Percentiles rank a stretch among this genome's conserved stretches.
Conservation (phyloP, 2,888 invertebrate genomes). For the Epistrophe eligans region DNA sequence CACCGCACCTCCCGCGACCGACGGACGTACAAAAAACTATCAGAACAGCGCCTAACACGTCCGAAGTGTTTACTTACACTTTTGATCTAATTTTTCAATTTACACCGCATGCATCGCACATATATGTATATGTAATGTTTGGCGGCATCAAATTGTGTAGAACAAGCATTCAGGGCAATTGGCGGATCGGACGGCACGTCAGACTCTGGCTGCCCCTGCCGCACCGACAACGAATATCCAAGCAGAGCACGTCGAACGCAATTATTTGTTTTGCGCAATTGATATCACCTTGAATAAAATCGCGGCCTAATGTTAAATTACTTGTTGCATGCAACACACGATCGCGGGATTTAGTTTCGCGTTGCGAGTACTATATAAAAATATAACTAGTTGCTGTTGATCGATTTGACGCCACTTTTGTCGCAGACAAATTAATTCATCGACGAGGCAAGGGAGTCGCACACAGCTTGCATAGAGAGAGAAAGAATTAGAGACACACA, state of each 20-base stretch:
- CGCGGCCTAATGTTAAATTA: constrained; percentile 18
- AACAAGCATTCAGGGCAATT: not conserved
- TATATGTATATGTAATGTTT: not conserved
- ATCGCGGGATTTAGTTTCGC: not conserved
- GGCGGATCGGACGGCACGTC: not conserved
- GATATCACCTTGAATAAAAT: constrained; percentile 42
- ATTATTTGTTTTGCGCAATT: constrained; percentile 18
- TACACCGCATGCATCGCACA: constrained; percentile 33
- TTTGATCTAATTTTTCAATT: constrained; percentile 63
- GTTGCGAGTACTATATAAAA: not conserved
- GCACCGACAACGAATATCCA: not conserved
- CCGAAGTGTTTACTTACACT: constrained; percentile 43
- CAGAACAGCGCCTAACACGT: constrained; percentile 26
- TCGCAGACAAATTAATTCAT: constrained; percentile 50
- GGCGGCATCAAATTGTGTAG: not conserved
- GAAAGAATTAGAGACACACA: not conserved
- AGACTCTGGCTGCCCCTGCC: not conserved
- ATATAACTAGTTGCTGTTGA: constrained; percentile 1
- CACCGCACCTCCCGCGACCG: no score
- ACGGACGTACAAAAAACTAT: not conserved
- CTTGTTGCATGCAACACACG: constrained; percentile 18
- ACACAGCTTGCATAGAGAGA: not conserved
- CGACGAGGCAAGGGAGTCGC: constrained; percentile 18
- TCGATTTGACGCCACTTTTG: constrained; percentile 65
- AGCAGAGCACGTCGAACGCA: not conserved